Evolutionary conservation across 2,888 invertebrate genomes (phyloP), one percentile per base, ranked within the genome.

Genomic region (Tetragnatha montana): DNA sequence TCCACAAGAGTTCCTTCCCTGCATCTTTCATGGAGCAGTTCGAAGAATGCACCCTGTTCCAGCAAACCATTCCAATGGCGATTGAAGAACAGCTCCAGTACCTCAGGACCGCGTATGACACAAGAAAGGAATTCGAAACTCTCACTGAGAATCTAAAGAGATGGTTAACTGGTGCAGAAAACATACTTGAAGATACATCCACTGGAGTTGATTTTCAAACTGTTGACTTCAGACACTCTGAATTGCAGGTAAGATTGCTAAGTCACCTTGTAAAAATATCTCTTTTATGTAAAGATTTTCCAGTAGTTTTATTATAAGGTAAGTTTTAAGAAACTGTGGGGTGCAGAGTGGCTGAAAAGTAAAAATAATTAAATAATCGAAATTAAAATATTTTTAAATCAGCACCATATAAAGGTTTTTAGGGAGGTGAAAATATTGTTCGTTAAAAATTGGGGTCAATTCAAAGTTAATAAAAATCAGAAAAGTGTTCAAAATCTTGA

Each of bases 191-290:
- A 91, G 95, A 96, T 92, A 96, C 96, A 19, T 96, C 96, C 92
- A 96, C 96, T 91, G 98, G 98, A 17, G 96, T 98, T 8, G 97
- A 98, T 93, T 98, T 97, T 93, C 96, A 97, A 92, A 97, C 97
- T 92, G 96, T 98, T 10, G 94, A 96, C 79, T 95, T 60, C 22
- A 90, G 74, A 60, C 74, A 81, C 17, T 69, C 47, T 14, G 86
- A 87, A 71, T 49, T 90, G 14, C 87, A 90, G 80, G 90, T 90
- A 81, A 90, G 21, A 3, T 35, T 35, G 4, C 35, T 35, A 2
- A 35, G 35, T 35, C 35, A 35, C 35, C 35, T 35, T 35, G 35
- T 35, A 35, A 35, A 35, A 35, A 35, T 35, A 35, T 35, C 4
- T 1, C 35, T 35, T 35, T 35, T n/a, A n/a, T n/a, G n/a, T n/a